A percentile compares a stretch with the other conserved stretches of the same genome.
phyloP scores from a whole-genome alignment of 2,113 vertebrate species.

The Ictalurus punctatus region DNA sequence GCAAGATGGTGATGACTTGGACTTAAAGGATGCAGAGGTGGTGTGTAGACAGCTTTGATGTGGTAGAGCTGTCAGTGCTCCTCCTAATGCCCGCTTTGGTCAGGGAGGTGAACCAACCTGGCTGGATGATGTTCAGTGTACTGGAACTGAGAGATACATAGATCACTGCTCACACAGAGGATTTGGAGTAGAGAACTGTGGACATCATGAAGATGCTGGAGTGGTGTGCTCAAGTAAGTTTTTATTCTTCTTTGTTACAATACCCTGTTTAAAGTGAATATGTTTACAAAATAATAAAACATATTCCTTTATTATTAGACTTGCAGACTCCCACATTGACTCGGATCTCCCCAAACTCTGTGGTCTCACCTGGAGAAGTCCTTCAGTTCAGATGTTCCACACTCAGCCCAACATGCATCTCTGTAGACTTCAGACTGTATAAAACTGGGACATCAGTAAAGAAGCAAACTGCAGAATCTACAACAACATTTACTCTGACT shows the following conservation, averaged over 20 bases:
- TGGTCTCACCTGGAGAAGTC: constrained; percentile 33
- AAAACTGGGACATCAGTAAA: neutral
- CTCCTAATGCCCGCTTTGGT: constrained; percentile 55
- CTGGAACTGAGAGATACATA: constrained; percentile 56
- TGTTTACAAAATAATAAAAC: neutral
- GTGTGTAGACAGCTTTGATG: constrained; percentile 61
- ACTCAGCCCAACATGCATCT: neutral
- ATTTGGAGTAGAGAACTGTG: constrained; percentile 28
- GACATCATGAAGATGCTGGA: constrained; percentile 56
- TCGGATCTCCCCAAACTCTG: constrained; percentile 21
- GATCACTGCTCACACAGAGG: constrained; percentile 48
- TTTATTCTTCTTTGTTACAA: neutral
- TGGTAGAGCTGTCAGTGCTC: constrained; percentile 55
- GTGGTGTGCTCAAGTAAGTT: constrained; percentile 66
- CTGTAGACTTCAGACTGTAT: constrained; percentile 23
- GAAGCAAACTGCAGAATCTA: neutral
- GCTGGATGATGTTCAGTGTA: constrained; percentile 66
- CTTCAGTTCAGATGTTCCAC: constrained; percentile 34
- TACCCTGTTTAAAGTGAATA: neutral
- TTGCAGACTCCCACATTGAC: constrained; percentile 52
- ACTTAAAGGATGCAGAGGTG: constrained; percentile 41
- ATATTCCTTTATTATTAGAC: constrained; percentile 52
- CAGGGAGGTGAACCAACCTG: constrained; percentile 58
- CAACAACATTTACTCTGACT: constrained; percentile 19
- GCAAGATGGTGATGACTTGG: constrained; percentile 51